These are phyloP conservation scores for Noctilio leporinus DNA, from an alignment of 2,113 vertebrate species.

Conservation along the genomic window DNA sequence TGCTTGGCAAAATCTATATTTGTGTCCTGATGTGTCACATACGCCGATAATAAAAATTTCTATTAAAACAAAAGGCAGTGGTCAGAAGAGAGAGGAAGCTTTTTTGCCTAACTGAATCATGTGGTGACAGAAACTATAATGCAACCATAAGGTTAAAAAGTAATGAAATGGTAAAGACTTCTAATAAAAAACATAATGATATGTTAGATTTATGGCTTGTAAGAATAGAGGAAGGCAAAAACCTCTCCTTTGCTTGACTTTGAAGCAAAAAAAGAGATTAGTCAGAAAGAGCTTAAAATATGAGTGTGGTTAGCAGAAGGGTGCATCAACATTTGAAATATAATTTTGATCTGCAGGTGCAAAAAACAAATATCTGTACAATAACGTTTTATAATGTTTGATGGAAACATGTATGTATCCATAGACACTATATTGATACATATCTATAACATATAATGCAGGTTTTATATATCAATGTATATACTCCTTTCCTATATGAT, in stretches of 20 bases:
- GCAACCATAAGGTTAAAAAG: not conserved
- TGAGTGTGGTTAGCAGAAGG: not conserved
- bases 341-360: not conserved
- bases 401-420: not conserved
- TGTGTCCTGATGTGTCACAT: not conserved
- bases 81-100: not conserved
- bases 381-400: not conserved
- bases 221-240: not conserved
- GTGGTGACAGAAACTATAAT: not conserved
- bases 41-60: not conserved
- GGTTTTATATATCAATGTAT: not conserved
- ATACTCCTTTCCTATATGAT: not conserved
- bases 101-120: not conserved
- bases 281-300: not conserved
- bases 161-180: not conserved
- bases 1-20: not conserved
- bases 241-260: not conserved
- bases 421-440: not conserved
- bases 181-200: not conserved
- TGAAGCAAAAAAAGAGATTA: not conserved
- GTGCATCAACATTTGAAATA: not conserved
- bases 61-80: not conserved
- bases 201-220: not conserved
- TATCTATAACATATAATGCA: not conserved
- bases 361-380: not conserved